These are phyloP conservation scores for Dinothrombium tinctorium DNA, from an alignment of 1,140 invertebrate species.

Conservation along the genomic window DNA sequence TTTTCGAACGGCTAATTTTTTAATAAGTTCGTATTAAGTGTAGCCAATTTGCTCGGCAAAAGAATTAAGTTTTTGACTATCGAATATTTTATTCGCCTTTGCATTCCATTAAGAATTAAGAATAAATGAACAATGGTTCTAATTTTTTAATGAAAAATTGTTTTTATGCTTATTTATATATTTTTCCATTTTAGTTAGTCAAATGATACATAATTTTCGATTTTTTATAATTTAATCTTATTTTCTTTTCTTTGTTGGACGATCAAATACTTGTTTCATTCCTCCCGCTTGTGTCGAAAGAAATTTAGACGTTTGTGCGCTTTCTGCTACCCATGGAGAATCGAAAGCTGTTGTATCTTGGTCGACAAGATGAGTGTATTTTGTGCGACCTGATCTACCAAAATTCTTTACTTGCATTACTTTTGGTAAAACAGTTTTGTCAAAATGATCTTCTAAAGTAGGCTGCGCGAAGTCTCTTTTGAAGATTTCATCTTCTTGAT, in stretches of 20 bases:
- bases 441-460: conserved; percentile 96
- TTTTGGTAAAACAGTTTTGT: conserved; percentile 93
- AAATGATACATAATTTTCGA: too few species aligned
- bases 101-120: too few species aligned
- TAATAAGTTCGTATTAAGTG: too few species aligned
- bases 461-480: conserved; percentile 89
- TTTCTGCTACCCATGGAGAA: conserved; percentile 83
- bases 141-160: too few species aligned
- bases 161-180: too few species aligned
- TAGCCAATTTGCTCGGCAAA: too few species aligned
- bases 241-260: conserved; percentile 36
- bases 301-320: conserved; percentile 59
- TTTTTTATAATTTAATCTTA: too few species aligned
- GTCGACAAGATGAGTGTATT: conserved; percentile 96
- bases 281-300: conserved; percentile 71
- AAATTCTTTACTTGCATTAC: conserved; percentile 99
- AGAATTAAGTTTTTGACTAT: too few species aligned
- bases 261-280: conserved; percentile 79
- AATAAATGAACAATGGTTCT: too few species aligned
- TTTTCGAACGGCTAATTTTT: too few species aligned
- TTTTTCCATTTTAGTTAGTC: too few species aligned
- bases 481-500: conserved; percentile 73
- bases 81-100: too few species aligned
- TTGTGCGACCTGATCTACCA: conserved; percentile 87
- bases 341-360: conserved; percentile 97